Base-by-base conservation (phyloP, 2,113 vertebrate species). In the Patagioenas fasciata region DNA sequence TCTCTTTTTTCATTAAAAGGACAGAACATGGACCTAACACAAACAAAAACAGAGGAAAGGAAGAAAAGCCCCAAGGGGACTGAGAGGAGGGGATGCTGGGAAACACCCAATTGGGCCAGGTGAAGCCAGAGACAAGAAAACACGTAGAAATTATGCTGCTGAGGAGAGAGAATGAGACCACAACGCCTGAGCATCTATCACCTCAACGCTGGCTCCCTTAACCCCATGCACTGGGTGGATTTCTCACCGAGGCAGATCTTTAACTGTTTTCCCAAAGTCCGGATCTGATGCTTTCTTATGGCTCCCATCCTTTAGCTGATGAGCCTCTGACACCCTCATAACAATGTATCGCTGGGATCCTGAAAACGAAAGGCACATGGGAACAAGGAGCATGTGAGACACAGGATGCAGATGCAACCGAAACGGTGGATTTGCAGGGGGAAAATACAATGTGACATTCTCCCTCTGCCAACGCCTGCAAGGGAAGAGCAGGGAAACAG, bases 231-330 rank as follows among this genome's bases (percentile, higher is more conserved):
- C 4, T 47, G 44, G 44, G 44, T 19, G 44, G 44, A 19, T 47
- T 19, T 56, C 98, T 98, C 97, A 99, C 99, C 98, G 98, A 56
- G 99, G 99, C 97, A 99, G 97, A 94, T 99, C 99, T 95, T 98
- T 98, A 53, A 99, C 95, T 1, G 99, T 98, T 88, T 98, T 99
- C 78, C 99, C 99, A 54, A 99, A 99, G 95, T 99, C 98, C 0
- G 99, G 98, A 95, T 98, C 98, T 0, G 97, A 96, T 0, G 98
- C 98, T 5, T 97, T 98, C 51, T 85, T 80, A 56, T 98, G 98
- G 89, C 98, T 96, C 6, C 98, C 97, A 4, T 98, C 98, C 81
- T 98, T 99, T 4, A 99, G 90, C 96, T 99, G 99, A 89, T 99
- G 98, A 26, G 98, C 98, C 74, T 99, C 99, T 0, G 99, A 99